Percentiles rank a stretch among this genome's conserved stretches.
These are phyloP conservation scores for Tauraco erythrolophus DNA, from an alignment of 2,113 vertebrate genomes.

Conservation along the genomic window DNA sequence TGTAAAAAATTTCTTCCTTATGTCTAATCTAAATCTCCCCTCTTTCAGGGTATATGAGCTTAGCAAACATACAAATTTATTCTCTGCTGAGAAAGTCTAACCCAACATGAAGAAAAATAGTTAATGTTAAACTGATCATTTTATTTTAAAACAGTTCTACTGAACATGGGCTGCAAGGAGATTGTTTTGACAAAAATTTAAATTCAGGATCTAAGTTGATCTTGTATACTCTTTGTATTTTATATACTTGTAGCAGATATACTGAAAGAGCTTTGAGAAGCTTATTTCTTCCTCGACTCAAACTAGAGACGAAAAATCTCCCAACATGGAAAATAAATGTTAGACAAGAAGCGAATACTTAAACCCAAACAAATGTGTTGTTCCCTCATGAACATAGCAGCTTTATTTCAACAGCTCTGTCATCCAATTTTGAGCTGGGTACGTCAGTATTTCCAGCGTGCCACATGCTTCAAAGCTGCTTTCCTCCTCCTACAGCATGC, in stretches of 20 bases:
- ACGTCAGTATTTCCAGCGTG: background rate
- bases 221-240: background rate
- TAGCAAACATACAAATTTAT: background rate
- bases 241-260: background rate
- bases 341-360: background rate
- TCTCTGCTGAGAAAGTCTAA: background rate
- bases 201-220: background rate
- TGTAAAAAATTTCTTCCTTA: no score
- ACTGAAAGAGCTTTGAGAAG: background rate
- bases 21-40: no score
- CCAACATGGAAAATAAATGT: background rate
- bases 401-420: background rate
- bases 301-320: background rate
- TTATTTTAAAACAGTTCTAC: background rate
- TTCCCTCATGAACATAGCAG: background rate
- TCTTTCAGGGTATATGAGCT: background rate
- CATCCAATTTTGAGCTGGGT: background rate
- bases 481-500: background rate
- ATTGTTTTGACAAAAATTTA: background rate
- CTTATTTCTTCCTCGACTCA: background rate
- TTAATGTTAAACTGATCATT: background rate
- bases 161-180: background rate
- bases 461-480: background rate
- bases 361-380: background rate
- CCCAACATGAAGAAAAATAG: background rate